Evolutionary conservation across 1,140 invertebrate genomes (phyloP).

Genomic region (Atta texana): DNA sequence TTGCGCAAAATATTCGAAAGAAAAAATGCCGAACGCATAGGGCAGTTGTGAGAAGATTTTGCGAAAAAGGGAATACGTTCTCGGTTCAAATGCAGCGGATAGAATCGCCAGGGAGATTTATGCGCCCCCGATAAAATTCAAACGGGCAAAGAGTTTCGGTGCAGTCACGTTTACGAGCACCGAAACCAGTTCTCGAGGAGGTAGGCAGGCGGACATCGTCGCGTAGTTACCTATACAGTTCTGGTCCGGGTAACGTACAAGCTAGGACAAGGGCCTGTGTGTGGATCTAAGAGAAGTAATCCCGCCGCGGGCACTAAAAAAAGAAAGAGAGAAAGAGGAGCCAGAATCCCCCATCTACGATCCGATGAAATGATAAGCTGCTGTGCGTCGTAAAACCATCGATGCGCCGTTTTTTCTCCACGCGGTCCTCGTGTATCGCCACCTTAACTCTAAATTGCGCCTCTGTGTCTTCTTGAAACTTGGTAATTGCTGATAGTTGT

Average conservation of each 20-base stretch:
- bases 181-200: constrained; percentile 60
- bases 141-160: constrained; percentile 56
- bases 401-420: constrained; percentile 48
- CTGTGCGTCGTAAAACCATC: constrained; percentile 54
- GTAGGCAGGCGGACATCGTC: constrained; percentile 18
- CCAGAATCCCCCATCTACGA: constrained; percentile 53
- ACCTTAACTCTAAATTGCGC: constrained; percentile 57
- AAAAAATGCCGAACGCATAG: neutral
- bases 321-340: constrained; percentile 13
- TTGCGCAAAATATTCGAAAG: neutral
- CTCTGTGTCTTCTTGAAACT: constrained; percentile 39
- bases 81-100: constrained; percentile 22
- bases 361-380: constrained; percentile 63
- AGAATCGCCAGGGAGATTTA: constrained; percentile 49
- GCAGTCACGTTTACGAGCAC: constrained; percentile 55
- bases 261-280: constrained; percentile 43
- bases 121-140: constrained; percentile 58
- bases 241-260: constrained; percentile 20
- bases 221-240: constrained; percentile 47
- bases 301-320: constrained; percentile 6
- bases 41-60: neutral
- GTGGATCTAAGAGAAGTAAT: constrained; percentile 60
- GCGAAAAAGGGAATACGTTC: neutral
- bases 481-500: constrained; percentile 49
- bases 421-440: constrained; percentile 14